Percentiles rank a stretch among this genome's conserved stretches.
These are phyloP conservation scores for Setipinna tenuifilis DNA, from an alignment of 2,797 vertebrate genomes.

Conservation along the genomic window DNA sequence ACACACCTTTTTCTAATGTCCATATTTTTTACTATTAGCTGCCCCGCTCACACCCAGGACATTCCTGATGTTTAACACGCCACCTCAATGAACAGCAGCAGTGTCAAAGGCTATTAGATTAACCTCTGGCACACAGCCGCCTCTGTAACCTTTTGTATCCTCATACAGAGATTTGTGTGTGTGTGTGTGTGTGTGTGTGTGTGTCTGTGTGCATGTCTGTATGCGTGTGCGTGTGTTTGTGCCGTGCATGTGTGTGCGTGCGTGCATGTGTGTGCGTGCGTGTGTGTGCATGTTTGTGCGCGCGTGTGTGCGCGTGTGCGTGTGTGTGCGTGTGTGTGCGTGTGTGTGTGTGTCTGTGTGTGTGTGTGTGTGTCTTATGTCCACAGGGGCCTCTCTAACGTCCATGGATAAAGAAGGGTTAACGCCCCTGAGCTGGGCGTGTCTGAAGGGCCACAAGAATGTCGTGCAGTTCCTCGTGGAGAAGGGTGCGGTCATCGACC, in stretches of 20 bases:
- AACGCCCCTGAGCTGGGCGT: constrained; percentile 95
- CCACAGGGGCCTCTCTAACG: constrained; percentile 85
- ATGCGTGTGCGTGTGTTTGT: background rate
- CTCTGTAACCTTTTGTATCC: constrained; percentile 3
- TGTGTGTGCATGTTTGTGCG: background rate
- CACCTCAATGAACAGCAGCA: background rate
- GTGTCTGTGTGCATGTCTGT: background rate
- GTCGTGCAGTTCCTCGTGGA: constrained; percentile 93
- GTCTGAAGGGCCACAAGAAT: constrained; percentile 93
- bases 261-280: background rate
- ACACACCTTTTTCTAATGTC: too few relatives aligned
- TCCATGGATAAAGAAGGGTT: constrained; percentile 96
- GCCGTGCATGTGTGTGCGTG: constrained; percentile 2
- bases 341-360: background rate
- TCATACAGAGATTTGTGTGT: background rate
- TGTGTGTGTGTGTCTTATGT: background rate
- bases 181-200: background rate
- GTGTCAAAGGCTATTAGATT: background rate
- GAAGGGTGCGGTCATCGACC: constrained; percentile 91
- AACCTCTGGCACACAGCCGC: background rate
- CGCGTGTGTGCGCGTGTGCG: background rate
- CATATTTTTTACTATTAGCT: background rate
- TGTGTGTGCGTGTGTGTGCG: background rate
- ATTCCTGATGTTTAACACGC: background rate
- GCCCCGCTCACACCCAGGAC: background rate